Percentiles rank a stretch among this genome's conserved stretches.
These are phyloP conservation scores for Euglossa dilemma DNA, from an alignment of 1,140 invertebrate genomes.

Conservation along the genomic window DNA sequence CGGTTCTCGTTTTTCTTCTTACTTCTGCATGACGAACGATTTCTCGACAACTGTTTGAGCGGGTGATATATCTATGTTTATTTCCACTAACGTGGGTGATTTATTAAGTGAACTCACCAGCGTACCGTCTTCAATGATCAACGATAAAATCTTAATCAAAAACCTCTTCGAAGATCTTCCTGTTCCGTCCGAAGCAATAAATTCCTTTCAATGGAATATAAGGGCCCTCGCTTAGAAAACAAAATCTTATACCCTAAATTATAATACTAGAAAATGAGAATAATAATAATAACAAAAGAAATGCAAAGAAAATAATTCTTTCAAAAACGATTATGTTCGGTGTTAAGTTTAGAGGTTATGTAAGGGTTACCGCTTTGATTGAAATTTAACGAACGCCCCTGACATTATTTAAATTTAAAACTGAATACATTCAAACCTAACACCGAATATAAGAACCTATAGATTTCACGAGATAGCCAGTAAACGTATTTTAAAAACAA, in stretches of 20 bases:
- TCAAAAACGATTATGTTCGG: neutral
- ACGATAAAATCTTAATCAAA: slow-evolving; percentile 34
- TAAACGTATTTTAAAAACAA: neutral
- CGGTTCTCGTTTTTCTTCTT: neutral
- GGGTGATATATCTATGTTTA: slow-evolving; percentile 4
- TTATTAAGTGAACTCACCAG: neutral
- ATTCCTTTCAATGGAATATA: slow-evolving; percentile 62
- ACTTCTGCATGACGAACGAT: neutral
- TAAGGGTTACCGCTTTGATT: neutral
- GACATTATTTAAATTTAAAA: neutral
- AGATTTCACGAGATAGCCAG: neutral
- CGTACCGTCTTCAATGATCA: neutral
- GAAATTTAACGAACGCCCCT: neutral
- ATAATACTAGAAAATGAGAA: neutral
- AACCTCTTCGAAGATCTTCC: slow-evolving; percentile 10
- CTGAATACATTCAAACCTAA: neutral
- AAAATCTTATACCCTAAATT: slow-evolving; percentile 27
- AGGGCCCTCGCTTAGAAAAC: slow-evolving; percentile 60
- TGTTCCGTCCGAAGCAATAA: slow-evolving; percentile 37
- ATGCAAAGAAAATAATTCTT: neutral
- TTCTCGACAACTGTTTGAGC: slow-evolving; percentile 13
- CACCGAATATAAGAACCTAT: neutral
- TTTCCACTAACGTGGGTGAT: neutral
- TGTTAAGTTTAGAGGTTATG: neutral
- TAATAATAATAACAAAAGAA: neutral